Percentiles rank a stretch among this genome's conserved stretches.
These are phyloP conservation scores for Oenanthe oenanthe DNA, from an alignment of 2,113 vertebrate genomes.

Conservation along the genomic window DNA sequence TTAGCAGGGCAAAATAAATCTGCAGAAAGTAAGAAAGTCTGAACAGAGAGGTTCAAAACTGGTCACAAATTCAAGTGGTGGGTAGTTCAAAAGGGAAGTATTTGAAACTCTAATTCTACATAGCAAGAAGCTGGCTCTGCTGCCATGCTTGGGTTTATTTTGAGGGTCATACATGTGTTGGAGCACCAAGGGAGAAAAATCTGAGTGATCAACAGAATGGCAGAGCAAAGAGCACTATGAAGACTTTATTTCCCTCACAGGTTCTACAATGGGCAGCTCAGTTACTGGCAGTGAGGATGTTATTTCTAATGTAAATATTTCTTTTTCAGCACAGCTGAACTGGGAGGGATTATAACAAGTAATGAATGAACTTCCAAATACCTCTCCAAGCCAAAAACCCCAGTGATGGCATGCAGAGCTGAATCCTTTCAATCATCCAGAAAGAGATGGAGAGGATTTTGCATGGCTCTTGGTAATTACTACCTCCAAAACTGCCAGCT, in stretches of 20 bases:
- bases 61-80: background rate
- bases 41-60: background rate
- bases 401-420: conserved; percentile 48
- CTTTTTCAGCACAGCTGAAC: conserved; percentile 53
- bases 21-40: conserved; percentile 23
- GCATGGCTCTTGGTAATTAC: background rate
- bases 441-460: conserved; percentile 45
- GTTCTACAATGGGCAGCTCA: conserved; percentile 27
- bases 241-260: conserved; percentile 35
- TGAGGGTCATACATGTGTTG: background rate
- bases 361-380: conserved; percentile 63
- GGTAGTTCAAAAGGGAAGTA: conserved; percentile 2
- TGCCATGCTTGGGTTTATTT: background rate
- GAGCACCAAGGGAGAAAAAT: background rate
- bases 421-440: conserved; percentile 35
- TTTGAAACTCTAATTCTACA: background rate
- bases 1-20: conserved; percentile 62
- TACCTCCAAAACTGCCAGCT: background rate
- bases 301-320: conserved; percentile 59
- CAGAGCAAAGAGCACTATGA: background rate
- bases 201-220: conserved; percentile 21
- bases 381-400: conserved; percentile 17
- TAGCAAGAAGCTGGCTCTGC: background rate
- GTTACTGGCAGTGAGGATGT: conserved; percentile 40
- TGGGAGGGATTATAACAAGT: conserved; percentile 52